These are phyloP conservation scores for Thereva unica DNA, from an alignment of 2,888 invertebrate species.

Conservation along the genomic window DNA sequence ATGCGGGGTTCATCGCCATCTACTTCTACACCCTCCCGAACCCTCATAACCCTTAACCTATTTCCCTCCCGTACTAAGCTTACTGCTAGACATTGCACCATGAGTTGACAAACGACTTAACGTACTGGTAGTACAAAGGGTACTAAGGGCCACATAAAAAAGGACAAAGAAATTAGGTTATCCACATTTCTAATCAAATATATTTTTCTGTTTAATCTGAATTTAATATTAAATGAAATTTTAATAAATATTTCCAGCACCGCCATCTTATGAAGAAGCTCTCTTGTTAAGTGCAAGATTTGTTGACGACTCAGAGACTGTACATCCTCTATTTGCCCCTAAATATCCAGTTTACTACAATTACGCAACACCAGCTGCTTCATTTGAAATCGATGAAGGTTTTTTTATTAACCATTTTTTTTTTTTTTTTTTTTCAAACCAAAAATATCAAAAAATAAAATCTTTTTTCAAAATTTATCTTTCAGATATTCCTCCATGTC, in stretches of 20 bases:
- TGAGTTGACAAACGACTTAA: too few relatives aligned
- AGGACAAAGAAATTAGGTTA: constrained; percentile 18
- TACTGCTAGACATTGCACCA: too few relatives aligned
- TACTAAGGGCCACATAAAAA: too few relatives aligned
- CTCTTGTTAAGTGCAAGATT: constrained; percentile 56
- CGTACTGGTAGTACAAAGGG: too few relatives aligned
- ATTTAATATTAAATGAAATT: constrained; percentile 16
- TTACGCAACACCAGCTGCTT: constrained; percentile 33
- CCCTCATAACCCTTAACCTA: too few relatives aligned
- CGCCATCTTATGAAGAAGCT: constrained; percentile 57
- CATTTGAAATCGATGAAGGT: constrained; percentile 20
- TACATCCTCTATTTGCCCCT: constrained; percentile 25
- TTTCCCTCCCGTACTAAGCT: too few relatives aligned
- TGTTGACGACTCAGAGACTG: constrained; percentile 50
- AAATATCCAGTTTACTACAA: constrained; percentile 39
- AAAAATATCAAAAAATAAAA: neutral
- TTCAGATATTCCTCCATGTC: too few relatives aligned
- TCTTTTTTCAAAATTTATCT: too few relatives aligned
- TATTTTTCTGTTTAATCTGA: neutral
- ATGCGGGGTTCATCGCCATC: too few relatives aligned
- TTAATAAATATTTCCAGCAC: constrained; percentile 47
- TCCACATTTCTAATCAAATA: neutral
- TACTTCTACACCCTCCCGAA: too few relatives aligned
- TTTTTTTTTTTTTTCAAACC: neutral
- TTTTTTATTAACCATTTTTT: neutral